phyloP scores from a whole-genome alignment of 2,888 invertebrate species.

The Plagiodera versicolora region DNA sequence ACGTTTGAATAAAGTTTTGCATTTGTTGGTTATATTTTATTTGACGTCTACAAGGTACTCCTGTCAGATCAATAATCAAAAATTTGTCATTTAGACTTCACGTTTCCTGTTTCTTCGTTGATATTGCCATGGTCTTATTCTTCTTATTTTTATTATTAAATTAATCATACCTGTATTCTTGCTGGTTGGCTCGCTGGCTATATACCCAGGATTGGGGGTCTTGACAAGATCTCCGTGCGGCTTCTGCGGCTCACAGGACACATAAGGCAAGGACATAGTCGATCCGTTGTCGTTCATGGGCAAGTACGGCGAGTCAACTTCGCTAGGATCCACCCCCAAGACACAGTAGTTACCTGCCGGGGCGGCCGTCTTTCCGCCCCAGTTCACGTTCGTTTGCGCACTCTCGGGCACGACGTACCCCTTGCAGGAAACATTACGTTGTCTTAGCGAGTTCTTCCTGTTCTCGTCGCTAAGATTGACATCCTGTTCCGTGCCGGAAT shows the following conservation, averaged over 20 bases:
- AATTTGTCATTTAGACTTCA: too few relatives aligned
- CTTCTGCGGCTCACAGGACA: slow-evolving; percentile 34
- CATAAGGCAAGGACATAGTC: slow-evolving; percentile 32
- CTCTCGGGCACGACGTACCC: slow-evolving; percentile 30
- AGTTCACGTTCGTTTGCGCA: slow-evolving; percentile 17
- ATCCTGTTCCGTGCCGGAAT: slow-evolving; percentile 56
- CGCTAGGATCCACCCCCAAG: slow-evolving; percentile 40
- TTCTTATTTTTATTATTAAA: too few relatives aligned
- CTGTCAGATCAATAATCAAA: too few relatives aligned
- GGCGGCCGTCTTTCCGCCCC: slow-evolving; percentile 19
- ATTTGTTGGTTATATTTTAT: too few relatives aligned
- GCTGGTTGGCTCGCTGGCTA: slow-evolving; percentile 29
- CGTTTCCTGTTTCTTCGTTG: too few relatives aligned
- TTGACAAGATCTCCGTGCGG: slow-evolving; percentile 39
- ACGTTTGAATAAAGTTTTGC: too few relatives aligned
- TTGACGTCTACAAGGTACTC: too few relatives aligned
- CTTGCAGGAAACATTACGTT: slow-evolving; percentile 38
- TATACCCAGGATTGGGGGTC: slow-evolving; percentile 42
- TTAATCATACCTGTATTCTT: slow-evolving; percentile 26
- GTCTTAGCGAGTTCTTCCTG: slow-evolving; percentile 41
- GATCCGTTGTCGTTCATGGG: slow-evolving; percentile 29
- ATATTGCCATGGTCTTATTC: too few relatives aligned
- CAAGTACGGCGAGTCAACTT: slow-evolving; percentile 36
- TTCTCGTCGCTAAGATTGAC: slow-evolving; percentile 30
- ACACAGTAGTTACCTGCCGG: slow-evolving; percentile 43